Conservation (phyloP, 2,888 invertebrate genomes). For the Gibbula magus region DNA sequence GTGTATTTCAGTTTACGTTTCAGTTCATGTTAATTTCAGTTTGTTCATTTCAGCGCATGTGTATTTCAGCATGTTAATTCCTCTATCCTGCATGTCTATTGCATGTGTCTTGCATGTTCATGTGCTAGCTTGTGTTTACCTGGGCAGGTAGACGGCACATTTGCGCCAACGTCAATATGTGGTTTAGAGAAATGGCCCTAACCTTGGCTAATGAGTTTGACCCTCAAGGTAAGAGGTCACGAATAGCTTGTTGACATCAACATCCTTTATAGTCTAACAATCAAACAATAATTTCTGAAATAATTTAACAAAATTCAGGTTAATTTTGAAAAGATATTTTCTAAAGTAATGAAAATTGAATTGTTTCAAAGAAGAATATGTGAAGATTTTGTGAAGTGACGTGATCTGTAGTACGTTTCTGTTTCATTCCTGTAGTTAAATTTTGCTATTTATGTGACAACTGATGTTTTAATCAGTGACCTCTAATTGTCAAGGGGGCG, state of each 20-base stretch:
- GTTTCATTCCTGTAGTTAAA: too few relatives aligned
- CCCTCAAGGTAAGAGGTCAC: neutral
- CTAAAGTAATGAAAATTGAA: too few relatives aligned
- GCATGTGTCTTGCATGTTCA: constrained; percentile 1
- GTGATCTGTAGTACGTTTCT: too few relatives aligned
- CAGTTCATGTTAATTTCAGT: too few relatives aligned
- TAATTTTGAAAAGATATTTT: too few relatives aligned
- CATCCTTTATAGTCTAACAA: neutral
- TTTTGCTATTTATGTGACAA: too few relatives aligned
- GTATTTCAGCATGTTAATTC: neutral
- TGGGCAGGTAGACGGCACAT: constrained; percentile 8
- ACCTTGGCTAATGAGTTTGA: neutral
- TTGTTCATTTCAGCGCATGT: neutral
- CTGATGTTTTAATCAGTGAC: too few relatives aligned
- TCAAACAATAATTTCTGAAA: neutral
- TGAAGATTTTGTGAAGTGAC: too few relatives aligned
- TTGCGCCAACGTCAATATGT: neutral
- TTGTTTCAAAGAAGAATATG: too few relatives aligned
- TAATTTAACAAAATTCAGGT: too few relatives aligned
- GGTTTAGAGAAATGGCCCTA: constrained; percentile 4
- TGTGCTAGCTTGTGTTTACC: neutral
- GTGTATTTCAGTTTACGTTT: too few relatives aligned
- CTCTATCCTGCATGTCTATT: constrained; percentile 2
- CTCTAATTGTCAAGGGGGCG: too few relatives aligned
- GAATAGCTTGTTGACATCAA: neutral